Conservation (phyloP, 2,797 vertebrate genomes). For the Momotus momota region DNA sequence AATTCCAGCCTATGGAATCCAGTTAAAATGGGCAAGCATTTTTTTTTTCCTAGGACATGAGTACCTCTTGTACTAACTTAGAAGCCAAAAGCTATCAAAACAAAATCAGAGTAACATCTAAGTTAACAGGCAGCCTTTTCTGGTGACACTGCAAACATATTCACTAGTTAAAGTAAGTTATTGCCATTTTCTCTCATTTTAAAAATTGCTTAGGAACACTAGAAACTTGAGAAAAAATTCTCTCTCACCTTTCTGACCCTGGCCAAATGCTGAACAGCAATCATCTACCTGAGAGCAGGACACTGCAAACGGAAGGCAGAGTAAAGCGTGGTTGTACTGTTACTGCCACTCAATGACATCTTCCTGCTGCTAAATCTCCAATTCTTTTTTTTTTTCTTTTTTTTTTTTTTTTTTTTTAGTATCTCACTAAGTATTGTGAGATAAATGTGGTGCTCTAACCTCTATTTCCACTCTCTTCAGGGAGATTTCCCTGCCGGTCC, state of each 20-base stretch:
- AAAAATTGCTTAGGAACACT: not conserved
- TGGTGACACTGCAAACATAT: not conserved
- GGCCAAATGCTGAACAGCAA: not conserved
- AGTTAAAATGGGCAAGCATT: not conserved
- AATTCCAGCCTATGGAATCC: not conserved
- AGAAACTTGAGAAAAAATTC: not conserved
- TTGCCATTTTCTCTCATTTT: not conserved
- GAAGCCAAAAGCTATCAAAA: not conserved
- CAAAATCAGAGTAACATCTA: not conserved
- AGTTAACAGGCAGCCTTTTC: not conserved
- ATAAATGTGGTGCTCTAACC: not conserved
- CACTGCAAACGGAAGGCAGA: not conserved
- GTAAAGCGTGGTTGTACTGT: not conserved
- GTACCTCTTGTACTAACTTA: not conserved
- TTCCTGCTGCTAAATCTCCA: not conserved
- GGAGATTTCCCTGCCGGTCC: constrained; percentile 41
- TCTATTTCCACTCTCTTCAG: constrained; percentile 6
- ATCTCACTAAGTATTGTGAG: constrained; percentile 1
- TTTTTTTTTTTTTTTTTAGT: not conserved
- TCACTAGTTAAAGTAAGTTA: not conserved
- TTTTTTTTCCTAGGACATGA: not conserved
- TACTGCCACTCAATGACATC: not conserved
- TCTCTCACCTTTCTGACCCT: not conserved
- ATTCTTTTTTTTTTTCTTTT: not conserved
- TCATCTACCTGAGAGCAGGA: not conserved